Evolutionary conservation across 2,888 invertebrate species (phyloP), one percentile per base, ranked within the genome.

Genomic region (Tetranychus piercei): DNA sequence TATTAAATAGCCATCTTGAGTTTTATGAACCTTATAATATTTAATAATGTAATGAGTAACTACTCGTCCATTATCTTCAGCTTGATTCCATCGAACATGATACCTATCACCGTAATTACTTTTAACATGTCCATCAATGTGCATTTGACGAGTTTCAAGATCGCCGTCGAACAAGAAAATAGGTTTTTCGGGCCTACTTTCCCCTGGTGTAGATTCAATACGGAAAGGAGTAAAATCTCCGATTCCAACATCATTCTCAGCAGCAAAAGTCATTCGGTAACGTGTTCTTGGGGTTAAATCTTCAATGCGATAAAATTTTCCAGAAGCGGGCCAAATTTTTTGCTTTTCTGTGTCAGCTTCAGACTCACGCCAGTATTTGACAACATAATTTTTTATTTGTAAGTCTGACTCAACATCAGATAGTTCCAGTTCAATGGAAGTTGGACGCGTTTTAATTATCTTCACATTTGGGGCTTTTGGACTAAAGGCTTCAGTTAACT

Each of bases 231-330:
- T 87, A 88, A 89, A 94, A 18, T 86, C 85, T 9, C 92, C 90
- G 22, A 87, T 82, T 0, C 92, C 93, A 0, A 92, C 92, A 79
- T 88, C 88, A 82, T 92, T 94, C 74, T 87, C 85, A 4, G 91
- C 91, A 11, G 90, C 89, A 82, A 94, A 92, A 78, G 90, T 86
- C 81, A 92, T 91, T 80, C 88, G 86, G 82, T 93, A 93, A 1
- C 86, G 85, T 72, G 87, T 88, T 84, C 89, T 88, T 0, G 93
- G 91, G 74, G 85, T 85, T 76, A 93, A 83, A 78, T 88, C 87
- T 81, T 92, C 92, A 66, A 93, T 84, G 76, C 90, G 88, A 0
- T 89, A 87, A 1, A 90, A 88, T 80, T 88, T 90, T 22, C 45
- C 67, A 15, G 55, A 66, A 44, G 70, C 75, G 22, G 72, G 72